Conservation (phyloP, 2,113 vertebrate species). For the Pollachius pollachius region DNA sequence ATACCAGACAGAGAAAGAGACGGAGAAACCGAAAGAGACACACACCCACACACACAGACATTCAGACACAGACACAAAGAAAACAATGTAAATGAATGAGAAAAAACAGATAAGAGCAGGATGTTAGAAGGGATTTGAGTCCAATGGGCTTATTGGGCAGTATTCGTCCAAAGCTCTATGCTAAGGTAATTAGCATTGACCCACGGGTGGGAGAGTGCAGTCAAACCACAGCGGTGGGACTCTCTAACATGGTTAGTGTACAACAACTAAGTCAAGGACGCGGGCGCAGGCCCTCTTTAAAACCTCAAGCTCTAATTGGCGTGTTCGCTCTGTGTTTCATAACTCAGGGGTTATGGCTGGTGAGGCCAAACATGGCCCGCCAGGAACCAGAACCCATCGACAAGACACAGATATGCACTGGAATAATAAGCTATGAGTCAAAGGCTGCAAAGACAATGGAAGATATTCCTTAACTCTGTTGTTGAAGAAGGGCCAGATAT, state of each 20-base stretch:
- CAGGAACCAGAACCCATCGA: constrained; percentile 35
- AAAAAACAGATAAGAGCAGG: constrained; percentile 63
- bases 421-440: too few relatives aligned
- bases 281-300: constrained; percentile 54
- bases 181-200: constrained; percentile 79
- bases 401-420: constrained; percentile 27
- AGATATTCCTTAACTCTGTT: too few relatives aligned
- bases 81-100: constrained; percentile 45
- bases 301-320: constrained; percentile 68
- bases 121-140: constrained; percentile 67
- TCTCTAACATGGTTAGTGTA: constrained; percentile 63
- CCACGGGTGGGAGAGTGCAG: constrained; percentile 64
- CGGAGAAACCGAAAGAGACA: constrained; percentile 15
- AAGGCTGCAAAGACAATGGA: too few relatives aligned
- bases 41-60: too few relatives aligned
- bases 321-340: constrained; percentile 36
- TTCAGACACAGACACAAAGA: too few relatives aligned
- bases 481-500: too few relatives aligned
- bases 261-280: constrained; percentile 57
- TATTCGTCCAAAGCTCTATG: constrained; percentile 61
- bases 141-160: constrained; percentile 56
- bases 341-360: constrained; percentile 4
- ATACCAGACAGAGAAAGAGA: constrained; percentile 12
- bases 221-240: constrained; percentile 51
- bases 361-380: constrained; percentile 27